These are phyloP conservation scores for Pagrus major DNA, from an alignment of 2,113 vertebrate species.

Conservation along the genomic window DNA sequence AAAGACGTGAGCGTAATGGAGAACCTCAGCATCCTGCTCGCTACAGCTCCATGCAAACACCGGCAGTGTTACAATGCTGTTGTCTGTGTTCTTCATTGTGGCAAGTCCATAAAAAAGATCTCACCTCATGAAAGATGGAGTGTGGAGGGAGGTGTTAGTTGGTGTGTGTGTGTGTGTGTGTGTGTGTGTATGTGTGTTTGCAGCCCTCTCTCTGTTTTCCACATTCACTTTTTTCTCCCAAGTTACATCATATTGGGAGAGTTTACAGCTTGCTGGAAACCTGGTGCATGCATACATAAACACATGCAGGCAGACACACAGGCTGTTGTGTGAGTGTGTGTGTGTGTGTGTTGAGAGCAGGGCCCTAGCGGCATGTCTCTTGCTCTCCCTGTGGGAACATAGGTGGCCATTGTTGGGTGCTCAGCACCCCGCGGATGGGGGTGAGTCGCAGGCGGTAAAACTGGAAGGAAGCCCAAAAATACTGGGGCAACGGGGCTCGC, in stretches of 20 bases:
- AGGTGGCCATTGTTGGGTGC: slow-evolving; percentile 84
- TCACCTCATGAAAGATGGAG: slow-evolving; percentile 57
- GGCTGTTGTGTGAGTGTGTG: not conserved
- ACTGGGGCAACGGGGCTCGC: slow-evolving; percentile 71
- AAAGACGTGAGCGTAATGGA: slow-evolving; percentile 11
- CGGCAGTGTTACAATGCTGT: slow-evolving; percentile 31
- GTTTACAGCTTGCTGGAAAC: slow-evolving; percentile 33
- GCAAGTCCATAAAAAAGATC: slow-evolving; percentile 52
- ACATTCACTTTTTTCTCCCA: slow-evolving; percentile 25
- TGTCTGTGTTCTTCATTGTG: slow-evolving; percentile 37
- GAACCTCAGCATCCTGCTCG: slow-evolving; percentile 37
- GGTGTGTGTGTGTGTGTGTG: slow-evolving; percentile 6
- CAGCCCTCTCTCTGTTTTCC: slow-evolving; percentile 44
- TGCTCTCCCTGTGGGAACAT: slow-evolving; percentile 83
- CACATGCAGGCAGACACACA: slow-evolving; percentile 23
- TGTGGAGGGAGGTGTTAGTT: slow-evolving; percentile 29
- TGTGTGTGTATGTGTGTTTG: slow-evolving; percentile 26
- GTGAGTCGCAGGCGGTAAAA: slow-evolving; percentile 70
- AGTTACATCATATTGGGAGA: slow-evolving; percentile 42
- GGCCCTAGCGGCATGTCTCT: slow-evolving; percentile 60
- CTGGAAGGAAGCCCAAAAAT: slow-evolving; percentile 80
- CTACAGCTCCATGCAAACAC: slow-evolving; percentile 25
- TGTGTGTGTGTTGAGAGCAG: slow-evolving; percentile 37
- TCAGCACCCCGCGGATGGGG: slow-evolving; percentile 50
- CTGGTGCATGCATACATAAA: slow-evolving; percentile 23